phyloP scores from a whole-genome alignment of 2,113 vertebrate genomes.

The Buteo buteo region DNA sequence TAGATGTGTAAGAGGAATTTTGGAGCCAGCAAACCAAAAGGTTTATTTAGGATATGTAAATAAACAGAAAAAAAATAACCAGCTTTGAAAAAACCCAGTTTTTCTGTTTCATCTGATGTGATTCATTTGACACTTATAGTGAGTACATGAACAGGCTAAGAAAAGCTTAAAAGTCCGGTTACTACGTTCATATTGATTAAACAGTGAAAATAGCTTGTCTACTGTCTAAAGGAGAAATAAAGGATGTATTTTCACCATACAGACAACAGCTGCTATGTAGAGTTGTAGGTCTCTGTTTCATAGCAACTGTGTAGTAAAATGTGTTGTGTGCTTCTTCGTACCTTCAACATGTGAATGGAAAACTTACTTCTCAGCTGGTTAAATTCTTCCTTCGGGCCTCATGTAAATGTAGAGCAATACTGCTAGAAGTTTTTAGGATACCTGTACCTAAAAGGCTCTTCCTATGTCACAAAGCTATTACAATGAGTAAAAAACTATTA shows the following conservation, averaged over 20 bases:
- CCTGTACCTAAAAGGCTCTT: rapidly evolving
- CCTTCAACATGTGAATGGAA: not conserved
- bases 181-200: not conserved
- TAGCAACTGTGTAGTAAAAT: not conserved
- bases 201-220: not conserved
- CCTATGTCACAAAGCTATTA: not conserved
- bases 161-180: not conserved
- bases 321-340: not conserved
- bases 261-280: not conserved
- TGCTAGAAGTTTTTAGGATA: not conserved
- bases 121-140: not conserved
- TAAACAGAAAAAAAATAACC: not conserved
- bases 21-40: not conserved
- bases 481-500: not conserved
- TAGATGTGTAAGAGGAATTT: not conserved
- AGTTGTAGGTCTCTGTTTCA: not conserved
- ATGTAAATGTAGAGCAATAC: rapidly evolving
- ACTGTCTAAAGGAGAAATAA: not conserved
- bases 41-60: not conserved
- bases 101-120: not conserved
- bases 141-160: not conserved
- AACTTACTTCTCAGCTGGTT: not conserved
- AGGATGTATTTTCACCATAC: not conserved
- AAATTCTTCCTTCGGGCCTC: not conserved
- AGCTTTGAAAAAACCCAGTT: not conserved